Percentiles rank a stretch among this genome's conserved stretches.
Evolutionary conservation across 2,113 vertebrate genomes (phyloP).

Genomic region (Thoracochromis brauschi): DNA sequence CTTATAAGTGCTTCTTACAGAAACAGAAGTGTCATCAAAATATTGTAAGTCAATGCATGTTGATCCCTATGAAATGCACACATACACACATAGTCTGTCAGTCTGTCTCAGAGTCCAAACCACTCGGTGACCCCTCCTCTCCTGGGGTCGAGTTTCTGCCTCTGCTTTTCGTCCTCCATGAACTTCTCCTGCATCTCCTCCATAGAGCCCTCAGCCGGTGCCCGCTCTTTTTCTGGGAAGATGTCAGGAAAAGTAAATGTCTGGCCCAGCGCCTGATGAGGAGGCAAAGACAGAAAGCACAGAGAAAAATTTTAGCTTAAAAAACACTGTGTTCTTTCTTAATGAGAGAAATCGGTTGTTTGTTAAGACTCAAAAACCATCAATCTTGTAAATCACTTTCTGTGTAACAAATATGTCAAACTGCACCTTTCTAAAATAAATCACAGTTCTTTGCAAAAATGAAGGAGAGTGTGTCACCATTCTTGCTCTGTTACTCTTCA

Average conservation of each 20-base stretch:
- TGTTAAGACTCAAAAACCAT: neutral
- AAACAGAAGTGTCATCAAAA: conserved; percentile 46
- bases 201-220: conserved; percentile 46
- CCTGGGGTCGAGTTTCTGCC: conserved; percentile 76
- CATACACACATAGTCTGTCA: neutral
- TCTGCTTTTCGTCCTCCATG: conserved; percentile 75
- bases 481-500: neutral
- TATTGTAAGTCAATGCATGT: conserved; percentile 12
- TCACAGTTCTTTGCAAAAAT: neutral
- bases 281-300: neutral
- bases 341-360: neutral
- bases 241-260: conserved; percentile 91
- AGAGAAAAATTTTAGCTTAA: neutral
- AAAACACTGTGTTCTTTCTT: neutral
- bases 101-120: conserved; percentile 82
- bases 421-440: neutral
- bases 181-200: conserved; percentile 72
- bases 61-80: neutral
- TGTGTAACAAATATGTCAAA: neutral
- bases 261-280: conserved; percentile 78
- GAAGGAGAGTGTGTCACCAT: neutral
- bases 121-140: conserved; percentile 83
- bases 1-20: conserved; percentile 10
- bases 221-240: conserved; percentile 74
- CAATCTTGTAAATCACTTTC: neutral